Conservation (phyloP, 2,888 invertebrate species). For the Strigamia transsilvanica region DNA sequence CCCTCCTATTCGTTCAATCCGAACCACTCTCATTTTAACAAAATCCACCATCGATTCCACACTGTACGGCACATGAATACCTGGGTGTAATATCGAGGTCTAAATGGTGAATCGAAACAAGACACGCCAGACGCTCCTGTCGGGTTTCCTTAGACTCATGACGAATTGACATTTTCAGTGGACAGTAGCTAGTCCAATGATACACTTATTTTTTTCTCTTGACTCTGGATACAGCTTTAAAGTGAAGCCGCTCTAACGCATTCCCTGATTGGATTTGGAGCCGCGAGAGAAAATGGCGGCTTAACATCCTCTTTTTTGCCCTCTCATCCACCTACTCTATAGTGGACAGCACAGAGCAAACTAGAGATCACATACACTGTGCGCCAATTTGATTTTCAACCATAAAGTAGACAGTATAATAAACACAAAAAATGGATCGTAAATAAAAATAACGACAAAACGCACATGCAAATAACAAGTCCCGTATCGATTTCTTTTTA, state of each 20-base stretch:
- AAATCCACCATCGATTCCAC: background rate
- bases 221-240: slow-evolving; percentile 30
- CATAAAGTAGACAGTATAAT: background rate
- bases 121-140: slow-evolving; percentile 4
- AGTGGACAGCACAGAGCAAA: background rate
- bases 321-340: slow-evolving; percentile 3
- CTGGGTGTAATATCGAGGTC: background rate
- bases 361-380: background rate
- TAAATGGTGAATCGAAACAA: slow-evolving; percentile 21
- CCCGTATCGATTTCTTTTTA: background rate
- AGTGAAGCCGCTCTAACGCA: slow-evolving; percentile 30
- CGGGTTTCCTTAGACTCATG: slow-evolving; percentile 11
- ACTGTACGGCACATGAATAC: background rate
- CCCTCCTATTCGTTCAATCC: slow-evolving; percentile 11
- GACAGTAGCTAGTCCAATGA: slow-evolving; percentile 16
- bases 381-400: slow-evolving; percentile 11
- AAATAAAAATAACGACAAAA: too few relatives aligned
- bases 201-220: slow-evolving; percentile 10
- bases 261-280: slow-evolving; percentile 26
- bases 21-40: background rate
- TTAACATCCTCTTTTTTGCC: slow-evolving; percentile 23
- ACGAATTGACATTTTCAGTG: slow-evolving; percentile 30
- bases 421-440: background rate
- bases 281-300: slow-evolving; percentile 30
- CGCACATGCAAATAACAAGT: too few relatives aligned